Evolutionary conservation across 2,888 invertebrate genomes (phyloP).

Genomic region (Pocota personata): DNA sequence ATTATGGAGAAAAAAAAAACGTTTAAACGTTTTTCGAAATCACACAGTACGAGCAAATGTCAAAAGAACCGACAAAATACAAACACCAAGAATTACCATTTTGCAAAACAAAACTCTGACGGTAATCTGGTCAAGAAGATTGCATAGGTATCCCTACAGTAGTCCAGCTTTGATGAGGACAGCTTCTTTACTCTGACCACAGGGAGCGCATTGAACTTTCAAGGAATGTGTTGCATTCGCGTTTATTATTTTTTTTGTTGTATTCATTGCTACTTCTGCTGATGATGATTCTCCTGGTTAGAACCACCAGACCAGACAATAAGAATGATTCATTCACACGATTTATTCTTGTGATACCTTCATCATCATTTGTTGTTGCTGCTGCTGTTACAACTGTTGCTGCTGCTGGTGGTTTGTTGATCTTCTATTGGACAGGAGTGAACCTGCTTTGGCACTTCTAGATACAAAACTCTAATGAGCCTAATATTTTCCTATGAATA

Average conservation of each 20-base stretch:
- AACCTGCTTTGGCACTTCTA: conserved; percentile 60
- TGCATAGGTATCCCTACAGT: conserved; percentile 11
- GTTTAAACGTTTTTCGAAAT: background rate
- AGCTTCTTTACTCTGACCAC: conserved; percentile 51
- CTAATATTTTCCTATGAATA: conserved; percentile 29
- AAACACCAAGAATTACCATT: conserved; percentile 41
- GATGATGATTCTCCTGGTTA: conserved; percentile 51
- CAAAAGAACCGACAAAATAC: conserved; percentile 43
- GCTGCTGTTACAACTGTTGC: background rate
- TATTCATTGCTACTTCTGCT: conserved; percentile 10
- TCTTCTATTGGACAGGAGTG: conserved; percentile 49
- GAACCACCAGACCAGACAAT: conserved; percentile 45
- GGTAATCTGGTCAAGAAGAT: conserved; percentile 47
- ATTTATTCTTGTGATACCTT: conserved; percentile 65
- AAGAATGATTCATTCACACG: conserved; percentile 64
- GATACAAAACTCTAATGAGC: conserved; percentile 47
- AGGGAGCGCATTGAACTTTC: conserved; percentile 69
- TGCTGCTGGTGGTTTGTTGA: conserved; percentile 44
- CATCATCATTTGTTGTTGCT: conserved; percentile 39
- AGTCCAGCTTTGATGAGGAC: conserved; percentile 44
- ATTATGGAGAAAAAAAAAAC: conserved; percentile 13
- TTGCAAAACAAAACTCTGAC: conserved; percentile 50
- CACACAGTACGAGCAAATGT: background rate
- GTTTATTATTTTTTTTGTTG: conserved; percentile 1
- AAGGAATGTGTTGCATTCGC: conserved; percentile 62